Evolutionary conservation across 2,113 vertebrate species (phyloP).

Genomic region (Diadophis punctatus): DNA sequence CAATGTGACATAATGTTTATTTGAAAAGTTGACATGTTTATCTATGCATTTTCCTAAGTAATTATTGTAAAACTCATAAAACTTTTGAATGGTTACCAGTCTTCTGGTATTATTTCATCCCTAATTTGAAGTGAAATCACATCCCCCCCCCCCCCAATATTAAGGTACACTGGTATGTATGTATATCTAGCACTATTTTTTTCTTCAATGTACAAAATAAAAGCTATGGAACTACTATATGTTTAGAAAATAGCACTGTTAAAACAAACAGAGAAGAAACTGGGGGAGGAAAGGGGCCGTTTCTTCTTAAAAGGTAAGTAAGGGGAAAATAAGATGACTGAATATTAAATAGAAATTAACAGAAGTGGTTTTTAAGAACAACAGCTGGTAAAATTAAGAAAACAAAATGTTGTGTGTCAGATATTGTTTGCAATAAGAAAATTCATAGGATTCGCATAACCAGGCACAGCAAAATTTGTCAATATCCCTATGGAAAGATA

Average conservation of each 20-base stretch:
- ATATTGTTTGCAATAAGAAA: not conserved
- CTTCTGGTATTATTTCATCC: constrained; percentile 52
- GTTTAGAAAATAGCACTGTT: not conserved
- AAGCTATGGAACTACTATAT: constrained; percentile 32
- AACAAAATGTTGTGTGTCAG: not conserved
- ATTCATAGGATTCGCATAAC: not conserved
- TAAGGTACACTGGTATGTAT: constrained; percentile 24
- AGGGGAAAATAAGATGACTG: not conserved
- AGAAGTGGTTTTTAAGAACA: not conserved
- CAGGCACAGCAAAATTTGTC: too few relatives aligned
- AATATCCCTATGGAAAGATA: too few relatives aligned
- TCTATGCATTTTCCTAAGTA: constrained; percentile 31
- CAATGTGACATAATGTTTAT: not conserved
- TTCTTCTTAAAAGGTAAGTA: not conserved
- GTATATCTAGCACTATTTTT: constrained; percentile 27
- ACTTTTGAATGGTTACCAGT: constrained; percentile 55
- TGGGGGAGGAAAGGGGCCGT: not conserved
- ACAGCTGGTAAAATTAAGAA: not conserved
- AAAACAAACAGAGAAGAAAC: not conserved
- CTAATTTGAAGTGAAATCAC: constrained; percentile 50
- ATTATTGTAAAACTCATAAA: constrained; percentile 36
- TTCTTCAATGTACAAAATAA: constrained; percentile 55
- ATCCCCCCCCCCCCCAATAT: constrained; percentile 42
- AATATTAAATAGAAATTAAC: not conserved
- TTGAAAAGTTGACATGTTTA: constrained; percentile 37